Evolutionary conservation across 2,797 vertebrate species (phyloP).

Genomic region (Enteromius mattozi): DNA sequence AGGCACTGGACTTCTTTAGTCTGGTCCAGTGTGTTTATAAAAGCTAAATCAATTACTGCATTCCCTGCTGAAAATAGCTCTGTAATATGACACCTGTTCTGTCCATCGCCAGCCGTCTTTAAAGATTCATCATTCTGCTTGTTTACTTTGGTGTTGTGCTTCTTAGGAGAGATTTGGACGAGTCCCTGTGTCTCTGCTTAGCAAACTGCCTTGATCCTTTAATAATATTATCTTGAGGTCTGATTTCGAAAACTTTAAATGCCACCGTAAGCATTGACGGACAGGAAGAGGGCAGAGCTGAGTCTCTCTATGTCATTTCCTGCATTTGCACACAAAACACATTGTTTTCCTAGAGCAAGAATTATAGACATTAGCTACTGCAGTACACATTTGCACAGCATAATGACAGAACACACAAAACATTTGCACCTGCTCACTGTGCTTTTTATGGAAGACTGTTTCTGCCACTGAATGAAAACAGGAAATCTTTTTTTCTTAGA

Average conservation of each 20-base stretch:
- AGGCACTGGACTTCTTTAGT: slow-evolving; percentile 22
- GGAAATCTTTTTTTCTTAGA: too few species aligned
- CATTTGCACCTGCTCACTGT: not conserved
- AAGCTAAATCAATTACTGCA: slow-evolving; percentile 37
- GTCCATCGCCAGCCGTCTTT: slow-evolving; percentile 36
- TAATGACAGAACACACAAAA: not conserved
- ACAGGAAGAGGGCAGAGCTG: slow-evolving; percentile 23
- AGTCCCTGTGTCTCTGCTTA: slow-evolving; percentile 28
- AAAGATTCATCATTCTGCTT: slow-evolving; percentile 43
- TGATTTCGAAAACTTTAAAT: slow-evolving; percentile 46
- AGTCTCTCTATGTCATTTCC: not conserved
- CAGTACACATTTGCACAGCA: not conserved
- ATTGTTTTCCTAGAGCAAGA: not conserved
- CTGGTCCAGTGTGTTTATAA: slow-evolving; percentile 30
- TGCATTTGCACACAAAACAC: slow-evolving; percentile 19
- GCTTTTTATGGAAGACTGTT: not conserved
- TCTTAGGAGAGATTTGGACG: slow-evolving; percentile 46
- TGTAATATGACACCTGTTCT: slow-evolving; percentile 49
- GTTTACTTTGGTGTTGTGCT: slow-evolving; percentile 50
- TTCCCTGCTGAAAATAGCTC: slow-evolving; percentile 38
- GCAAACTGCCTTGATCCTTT: slow-evolving; percentile 49
- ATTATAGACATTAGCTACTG: slow-evolving; percentile 1
- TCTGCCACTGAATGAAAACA: not conserved
- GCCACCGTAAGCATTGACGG: slow-evolving; percentile 27
- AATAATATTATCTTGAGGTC: slow-evolving; percentile 52